Conservation (phyloP, 2,113 vertebrate genomes). For the Edolisoma coerulescens region DNA sequence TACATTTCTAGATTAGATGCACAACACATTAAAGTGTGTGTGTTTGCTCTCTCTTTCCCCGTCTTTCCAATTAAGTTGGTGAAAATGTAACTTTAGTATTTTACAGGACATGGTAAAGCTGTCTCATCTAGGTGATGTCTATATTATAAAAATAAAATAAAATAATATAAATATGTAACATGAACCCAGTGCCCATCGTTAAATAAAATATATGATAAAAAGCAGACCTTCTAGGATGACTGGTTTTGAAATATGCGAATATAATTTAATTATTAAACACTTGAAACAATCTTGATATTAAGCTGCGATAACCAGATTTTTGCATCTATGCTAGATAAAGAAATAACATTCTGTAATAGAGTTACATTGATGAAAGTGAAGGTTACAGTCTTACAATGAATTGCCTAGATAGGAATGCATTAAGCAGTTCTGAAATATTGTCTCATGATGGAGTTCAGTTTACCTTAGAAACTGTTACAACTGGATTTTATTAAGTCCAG, state of each 20-base stretch:
- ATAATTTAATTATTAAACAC: constrained; percentile 78
- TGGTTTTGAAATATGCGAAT: constrained; percentile 71
- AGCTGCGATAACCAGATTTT: constrained; percentile 66
- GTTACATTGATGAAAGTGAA: constrained; percentile 71
- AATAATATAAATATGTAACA: constrained; percentile 80
- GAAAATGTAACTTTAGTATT: constrained; percentile 77
- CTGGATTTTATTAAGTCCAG: constrained; percentile 68
- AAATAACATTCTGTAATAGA: constrained; percentile 69
- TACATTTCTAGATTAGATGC: constrained; percentile 64
- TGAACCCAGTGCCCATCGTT: constrained; percentile 77
- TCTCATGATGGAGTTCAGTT: constrained; percentile 57
- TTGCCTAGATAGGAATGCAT: constrained; percentile 67
- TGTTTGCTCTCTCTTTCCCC: constrained; percentile 62
- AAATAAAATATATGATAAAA: constrained; percentile 78
- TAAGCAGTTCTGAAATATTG: constrained; percentile 68
- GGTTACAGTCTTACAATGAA: constrained; percentile 72
- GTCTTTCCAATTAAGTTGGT: constrained; percentile 72
- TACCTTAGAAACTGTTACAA: constrained; percentile 61
- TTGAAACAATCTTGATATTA: constrained; percentile 72
- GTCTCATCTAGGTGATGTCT: constrained; percentile 79
- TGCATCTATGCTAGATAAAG: constrained; percentile 72
- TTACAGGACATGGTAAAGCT: constrained; percentile 77
- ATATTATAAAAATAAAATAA: constrained; percentile 84
- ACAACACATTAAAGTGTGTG: constrained; percentile 50
- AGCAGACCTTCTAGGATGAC: constrained; percentile 74